Conservation (phyloP, 2,797 vertebrate genomes). For the Esox lucius region DNA sequence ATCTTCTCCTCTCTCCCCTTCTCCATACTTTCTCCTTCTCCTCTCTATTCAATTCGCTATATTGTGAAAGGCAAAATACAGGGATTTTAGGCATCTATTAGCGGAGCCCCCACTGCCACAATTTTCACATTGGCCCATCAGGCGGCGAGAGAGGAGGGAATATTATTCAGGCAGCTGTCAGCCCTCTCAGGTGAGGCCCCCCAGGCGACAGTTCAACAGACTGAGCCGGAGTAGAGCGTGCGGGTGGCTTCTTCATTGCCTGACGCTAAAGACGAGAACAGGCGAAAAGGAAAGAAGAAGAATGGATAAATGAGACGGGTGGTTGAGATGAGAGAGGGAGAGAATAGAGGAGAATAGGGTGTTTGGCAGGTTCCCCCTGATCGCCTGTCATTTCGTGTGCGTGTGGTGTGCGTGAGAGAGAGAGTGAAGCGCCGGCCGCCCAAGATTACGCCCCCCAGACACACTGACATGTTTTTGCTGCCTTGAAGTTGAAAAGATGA, state of each 20-base stretch:
- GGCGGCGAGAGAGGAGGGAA: constrained; percentile 42
- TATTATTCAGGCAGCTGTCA: constrained; percentile 80
- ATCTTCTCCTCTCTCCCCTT: not conserved
- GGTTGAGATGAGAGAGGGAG: constrained; percentile 61
- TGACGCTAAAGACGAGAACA: constrained; percentile 48
- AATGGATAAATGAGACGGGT: constrained; percentile 75
- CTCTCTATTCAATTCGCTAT: not conserved
- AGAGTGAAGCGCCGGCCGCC: constrained; percentile 68
- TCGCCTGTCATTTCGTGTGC: constrained; percentile 69
- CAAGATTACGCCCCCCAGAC: constrained; percentile 66
- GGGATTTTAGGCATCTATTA: constrained; percentile 10
- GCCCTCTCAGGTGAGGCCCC: constrained; percentile 75
- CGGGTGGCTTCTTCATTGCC: constrained; percentile 63
- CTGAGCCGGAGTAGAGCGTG: constrained; percentile 1
- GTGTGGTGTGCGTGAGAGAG: not conserved
- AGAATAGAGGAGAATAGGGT: constrained; percentile 36
- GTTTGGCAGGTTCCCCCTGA: constrained; percentile 64
- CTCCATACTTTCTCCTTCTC: not conserved
- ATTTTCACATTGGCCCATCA: not conserved
- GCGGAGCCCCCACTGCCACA: constrained; percentile 6
- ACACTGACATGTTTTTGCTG: constrained; percentile 71
- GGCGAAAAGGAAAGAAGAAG: constrained; percentile 36
- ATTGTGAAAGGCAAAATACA: not conserved
- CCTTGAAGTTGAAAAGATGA: constrained; percentile 76
- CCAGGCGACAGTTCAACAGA: constrained; percentile 77